These are phyloP conservation scores for Anoplopoma fimbria DNA, from an alignment of 2,113 vertebrate species.

Conservation along the genomic window DNA sequence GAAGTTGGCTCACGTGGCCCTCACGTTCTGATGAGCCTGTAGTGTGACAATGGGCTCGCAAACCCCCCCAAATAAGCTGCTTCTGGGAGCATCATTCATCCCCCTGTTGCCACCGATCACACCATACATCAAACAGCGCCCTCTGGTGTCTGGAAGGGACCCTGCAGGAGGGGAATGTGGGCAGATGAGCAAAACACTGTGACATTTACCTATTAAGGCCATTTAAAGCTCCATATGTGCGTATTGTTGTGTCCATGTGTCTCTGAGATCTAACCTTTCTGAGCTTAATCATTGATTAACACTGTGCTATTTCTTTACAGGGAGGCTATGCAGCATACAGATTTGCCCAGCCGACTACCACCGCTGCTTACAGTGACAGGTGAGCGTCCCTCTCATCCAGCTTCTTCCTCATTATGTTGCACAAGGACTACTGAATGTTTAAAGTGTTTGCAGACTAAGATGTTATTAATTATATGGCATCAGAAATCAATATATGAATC, in stretches of 20 bases:
- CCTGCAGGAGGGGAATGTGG: slow-evolving; percentile 11
- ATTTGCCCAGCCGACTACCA: slow-evolving; percentile 93
- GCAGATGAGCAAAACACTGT: slow-evolving; percentile 26
- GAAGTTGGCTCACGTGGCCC: slow-evolving; percentile 40
- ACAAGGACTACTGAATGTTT: not conserved
- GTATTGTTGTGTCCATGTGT: slow-evolving; percentile 40
- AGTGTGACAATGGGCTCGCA: slow-evolving; percentile 32
- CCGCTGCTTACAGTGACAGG: slow-evolving; percentile 98
- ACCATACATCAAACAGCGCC: slow-evolving; percentile 69
- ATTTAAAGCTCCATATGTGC: slow-evolving; percentile 9
- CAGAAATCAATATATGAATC: not conserved
- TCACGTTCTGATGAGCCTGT: slow-evolving; percentile 9
- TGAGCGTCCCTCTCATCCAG: slow-evolving; percentile 68
- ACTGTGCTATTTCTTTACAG: slow-evolving; percentile 63
- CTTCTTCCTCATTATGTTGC: not conserved
- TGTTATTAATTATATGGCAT: not conserved
- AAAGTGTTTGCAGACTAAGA: not conserved
- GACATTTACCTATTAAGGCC: slow-evolving; percentile 52
- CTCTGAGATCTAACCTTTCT: slow-evolving; percentile 59
- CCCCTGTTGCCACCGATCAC: slow-evolving; percentile 36
- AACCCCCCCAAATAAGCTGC: slow-evolving; percentile 12
- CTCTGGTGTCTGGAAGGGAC: slow-evolving; percentile 62
- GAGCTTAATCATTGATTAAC: slow-evolving; percentile 58
- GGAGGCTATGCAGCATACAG: slow-evolving; percentile 93
- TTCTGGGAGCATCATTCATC: slow-evolving; percentile 59